Base-by-base conservation (phyloP, 2,113 vertebrate genomes). In the Drymodes brunneopygia region DNA sequence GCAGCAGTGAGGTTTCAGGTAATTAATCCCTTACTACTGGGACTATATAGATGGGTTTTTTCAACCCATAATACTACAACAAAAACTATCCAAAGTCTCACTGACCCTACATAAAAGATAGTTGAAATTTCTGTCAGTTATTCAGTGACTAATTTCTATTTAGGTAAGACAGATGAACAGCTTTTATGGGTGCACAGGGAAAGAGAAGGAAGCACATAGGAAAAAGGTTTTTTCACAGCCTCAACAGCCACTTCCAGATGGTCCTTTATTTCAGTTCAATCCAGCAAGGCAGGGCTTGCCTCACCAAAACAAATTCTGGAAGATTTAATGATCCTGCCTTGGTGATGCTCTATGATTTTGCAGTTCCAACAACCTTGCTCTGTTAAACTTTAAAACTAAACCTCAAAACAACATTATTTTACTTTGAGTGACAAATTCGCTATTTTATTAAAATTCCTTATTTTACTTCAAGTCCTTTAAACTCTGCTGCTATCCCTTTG, bases 21-120 rank as follows among this genome's bases (percentile, higher is more conserved):
- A 70, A 88, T 58, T 70, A 88, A 54, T 33, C 72, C 80, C 28
- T 86, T 64, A 22, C 54, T 23, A 36, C 7, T n/a, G 9, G 20
- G 47, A 17, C 21, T 35, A 12, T 3, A 20, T 2, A 11, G 4
- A 6, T 40, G 33, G 1, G 44, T 0, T 22, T 51, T 77, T 38
- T 31, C 45, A 74, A 6, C 13, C 5, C 3, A 2, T 44, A 79
- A 64, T 15, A 14, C 14, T 19, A 38, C 16, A 54, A 28, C 3
- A 60, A 45, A 66, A 79, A 19, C 22, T 20, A 17, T 1, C 20
- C 16, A 21, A 90, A 40, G 22, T 35, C 10, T 48, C 23, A 3
- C 1, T 40, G 25, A 20, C 18, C 17, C 25, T 36, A 57, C n/a
- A 33, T 8, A 79, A 54, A 70, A 33, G 35, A 22, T 3, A 53